Base-by-base conservation (phyloP, 2,113 vertebrate species). In the Saimiri boliviensis region DNA sequence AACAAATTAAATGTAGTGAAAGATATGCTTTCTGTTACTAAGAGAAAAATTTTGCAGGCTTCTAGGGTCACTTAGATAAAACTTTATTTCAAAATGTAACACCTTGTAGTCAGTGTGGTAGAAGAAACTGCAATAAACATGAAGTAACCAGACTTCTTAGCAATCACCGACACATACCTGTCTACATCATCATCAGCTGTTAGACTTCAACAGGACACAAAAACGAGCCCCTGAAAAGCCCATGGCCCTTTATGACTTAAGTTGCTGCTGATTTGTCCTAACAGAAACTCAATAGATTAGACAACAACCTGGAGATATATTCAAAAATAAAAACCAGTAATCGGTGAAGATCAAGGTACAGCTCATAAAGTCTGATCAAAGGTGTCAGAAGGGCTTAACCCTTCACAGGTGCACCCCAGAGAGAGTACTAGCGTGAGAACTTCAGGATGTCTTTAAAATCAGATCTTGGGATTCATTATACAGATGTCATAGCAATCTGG, bases 141-240 rank as follows among this genome's bases (percentile, higher is more conserved):
- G 92, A 93, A 42, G 97, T 95, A 94, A 96, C 97, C 92, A 87
- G 94, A 81, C 80, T 96, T 70, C 96, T 97, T 90, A 93, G 93
- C 92, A 94, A 96, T 95, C 91, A 91, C 94, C 97, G 96, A 93
- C 93, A 91, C 95, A 94, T 87, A 91, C 94, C 97, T 96, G 94
- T 97, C 98, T 97, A 82, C 92, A 95, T 93, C 95, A 95, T 93
- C 95, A 73, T 96, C 96, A 97, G 97, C 97, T 98, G 97, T 92
- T 95, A 97, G 97, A 68, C 92, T 96, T 95, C 95, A 98, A 92
- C 95, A 98, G 97, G 95, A 96, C 96, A 66, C 94, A 97, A 96
- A 97, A 97, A 96, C 56, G 96, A 96, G 95, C 95, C 89, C 96
- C 97, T 96, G 97, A 97, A 97, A 98, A 98, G 96, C 94, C 91